Evolutionary conservation across 2,113 vertebrate species (phyloP).

Genomic region (Tupaia chinensis): DNA sequence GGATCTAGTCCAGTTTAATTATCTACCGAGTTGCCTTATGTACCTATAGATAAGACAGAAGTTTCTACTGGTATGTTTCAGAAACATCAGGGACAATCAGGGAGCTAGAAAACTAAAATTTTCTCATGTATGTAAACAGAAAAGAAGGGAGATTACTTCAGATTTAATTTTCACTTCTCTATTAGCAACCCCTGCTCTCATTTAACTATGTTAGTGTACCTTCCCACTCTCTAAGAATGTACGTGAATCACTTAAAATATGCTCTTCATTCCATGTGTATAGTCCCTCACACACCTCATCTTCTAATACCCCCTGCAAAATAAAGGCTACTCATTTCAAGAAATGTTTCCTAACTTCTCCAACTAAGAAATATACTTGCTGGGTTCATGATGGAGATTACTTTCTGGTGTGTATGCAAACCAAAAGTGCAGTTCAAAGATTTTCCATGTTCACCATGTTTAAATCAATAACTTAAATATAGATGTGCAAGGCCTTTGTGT

Average conservation of each 20-base stretch:
- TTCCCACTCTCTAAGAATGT: not conserved
- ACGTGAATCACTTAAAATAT: not conserved
- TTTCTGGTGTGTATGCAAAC: not conserved
- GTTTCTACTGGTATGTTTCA: not conserved
- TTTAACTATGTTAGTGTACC: not conserved
- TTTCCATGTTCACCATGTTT: not conserved
- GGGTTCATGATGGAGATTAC: not conserved
- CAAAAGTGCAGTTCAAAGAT: not conserved
- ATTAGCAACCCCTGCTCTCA: not conserved
- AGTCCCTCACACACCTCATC: not conserved
- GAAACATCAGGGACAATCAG: not conserved
- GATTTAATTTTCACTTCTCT: not conserved
- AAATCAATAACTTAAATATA: slow-evolving; percentile 8
- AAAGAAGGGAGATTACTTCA: not conserved
- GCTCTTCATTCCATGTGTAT: not conserved
- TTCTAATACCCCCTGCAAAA: not conserved
- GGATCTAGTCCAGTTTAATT: not conserved
- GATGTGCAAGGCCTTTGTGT: not conserved
- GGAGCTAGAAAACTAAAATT: slow-evolving; percentile 40
- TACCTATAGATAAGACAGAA: not conserved
- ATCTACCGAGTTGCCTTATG: not conserved
- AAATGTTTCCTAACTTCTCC: not conserved
- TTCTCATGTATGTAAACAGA: not conserved
- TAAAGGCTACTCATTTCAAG: not conserved
- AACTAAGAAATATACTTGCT: not conserved